Conservation (phyloP, 2,113 vertebrate species). For the Charina bottae region DNA sequence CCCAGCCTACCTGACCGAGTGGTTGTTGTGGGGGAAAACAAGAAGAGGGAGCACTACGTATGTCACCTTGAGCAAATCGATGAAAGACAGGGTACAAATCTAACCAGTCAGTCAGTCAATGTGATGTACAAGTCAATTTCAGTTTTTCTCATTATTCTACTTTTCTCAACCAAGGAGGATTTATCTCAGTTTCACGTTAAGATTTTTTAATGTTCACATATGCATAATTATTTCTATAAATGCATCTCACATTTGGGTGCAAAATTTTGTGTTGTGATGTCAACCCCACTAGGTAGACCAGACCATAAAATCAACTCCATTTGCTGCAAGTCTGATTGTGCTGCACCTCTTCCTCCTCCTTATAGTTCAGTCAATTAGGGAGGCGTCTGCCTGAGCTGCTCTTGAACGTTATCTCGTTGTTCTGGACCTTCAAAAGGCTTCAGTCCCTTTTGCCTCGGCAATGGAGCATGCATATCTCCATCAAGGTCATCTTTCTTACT, state of each 20-base stretch:
- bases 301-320: not conserved
- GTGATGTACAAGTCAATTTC: not conserved
- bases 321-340: not conserved
- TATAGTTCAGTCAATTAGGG: not conserved
- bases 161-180: not conserved
- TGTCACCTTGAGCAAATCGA: not conserved
- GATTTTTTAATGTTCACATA: not conserved
- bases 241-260: not conserved
- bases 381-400: not conserved
- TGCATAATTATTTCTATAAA: not conserved
- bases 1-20: too few relatives aligned
- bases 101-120: not conserved
- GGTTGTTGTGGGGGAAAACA: too few relatives aligned
- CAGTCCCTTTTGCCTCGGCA: too few relatives aligned
- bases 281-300: not conserved
- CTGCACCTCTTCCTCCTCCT: not conserved
- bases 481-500: not conserved
- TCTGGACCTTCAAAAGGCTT: not conserved
- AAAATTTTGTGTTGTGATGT: not conserved
- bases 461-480: not conserved
- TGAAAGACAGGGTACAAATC: not conserved
- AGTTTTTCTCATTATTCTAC: not conserved
- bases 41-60: not conserved
- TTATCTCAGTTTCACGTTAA: not conserved
- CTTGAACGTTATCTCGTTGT: not conserved